A percentile compares a stretch with the other conserved stretches of the same genome.
Conservation (phyloP, 2,888 invertebrate species). For the Xestia c-nigrum region DNA sequence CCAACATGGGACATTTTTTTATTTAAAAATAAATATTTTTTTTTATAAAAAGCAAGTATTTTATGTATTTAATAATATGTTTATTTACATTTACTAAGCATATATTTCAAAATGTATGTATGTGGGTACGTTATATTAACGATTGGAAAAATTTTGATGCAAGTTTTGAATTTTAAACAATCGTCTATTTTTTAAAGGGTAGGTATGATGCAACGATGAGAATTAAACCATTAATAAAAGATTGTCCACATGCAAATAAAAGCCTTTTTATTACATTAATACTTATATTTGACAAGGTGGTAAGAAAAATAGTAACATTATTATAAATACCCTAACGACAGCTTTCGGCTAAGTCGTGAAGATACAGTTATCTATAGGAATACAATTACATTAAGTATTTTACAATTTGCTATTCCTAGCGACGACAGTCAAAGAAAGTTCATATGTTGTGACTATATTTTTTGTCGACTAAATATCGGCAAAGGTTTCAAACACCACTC, state of each 20-base stretch:
- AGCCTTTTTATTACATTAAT: slow-evolving; percentile 44
- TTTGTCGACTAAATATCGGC: neutral
- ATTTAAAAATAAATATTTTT: neutral
- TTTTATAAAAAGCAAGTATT: neutral
- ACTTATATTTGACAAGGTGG: slow-evolving; percentile 60
- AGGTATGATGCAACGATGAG: neutral
- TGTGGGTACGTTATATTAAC: slow-evolving; percentile 4
- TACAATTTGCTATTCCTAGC: slow-evolving; percentile 40
- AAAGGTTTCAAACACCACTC: neutral
- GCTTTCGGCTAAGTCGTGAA: slow-evolving; percentile 2
- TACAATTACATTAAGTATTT: slow-evolving; percentile 37
- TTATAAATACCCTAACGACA: slow-evolving; percentile 13
- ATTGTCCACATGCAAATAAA: slow-evolving; percentile 55
- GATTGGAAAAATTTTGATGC: slow-evolving; percentile 53
- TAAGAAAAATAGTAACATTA: slow-evolving; percentile 53
- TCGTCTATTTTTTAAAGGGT: neutral
- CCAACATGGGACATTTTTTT: slow-evolving; percentile 47
- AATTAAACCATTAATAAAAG: neutral
- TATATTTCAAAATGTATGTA: neutral
- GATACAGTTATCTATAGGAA: slow-evolving; percentile 22
- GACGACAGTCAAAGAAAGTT: neutral
- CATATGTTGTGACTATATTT: neutral
- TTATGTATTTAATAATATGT: neutral
- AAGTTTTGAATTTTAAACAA: slow-evolving; percentile 14
- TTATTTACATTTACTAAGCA: slow-evolving; percentile 28